Conservation (phyloP, 35 echinoderm and acorn worm species). For the Nesometra sesokonis region DNA sequence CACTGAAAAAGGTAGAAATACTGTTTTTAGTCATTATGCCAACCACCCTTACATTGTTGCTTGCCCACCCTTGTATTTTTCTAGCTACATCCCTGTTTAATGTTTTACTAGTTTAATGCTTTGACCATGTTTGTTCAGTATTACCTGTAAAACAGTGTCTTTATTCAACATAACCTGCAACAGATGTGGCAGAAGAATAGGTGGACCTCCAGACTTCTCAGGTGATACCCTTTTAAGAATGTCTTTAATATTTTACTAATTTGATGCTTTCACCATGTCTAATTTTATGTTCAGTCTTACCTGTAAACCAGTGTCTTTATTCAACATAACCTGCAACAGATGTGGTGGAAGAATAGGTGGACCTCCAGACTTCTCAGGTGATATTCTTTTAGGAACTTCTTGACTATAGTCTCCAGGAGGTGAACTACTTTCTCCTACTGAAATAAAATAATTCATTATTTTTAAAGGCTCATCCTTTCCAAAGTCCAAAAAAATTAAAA, state of each 20-base stretch:
- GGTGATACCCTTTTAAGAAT: conserved; percentile 56
- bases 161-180: conserved; percentile 95
- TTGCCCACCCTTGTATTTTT: too few species aligned
- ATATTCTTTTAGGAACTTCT: conserved; percentile 60
- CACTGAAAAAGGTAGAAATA: too few species aligned
- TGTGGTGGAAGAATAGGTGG: conserved; percentile 92
- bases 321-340: conserved; percentile 85
- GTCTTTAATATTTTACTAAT: conserved; percentile 39
- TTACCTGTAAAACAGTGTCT: conserved; percentile 88
- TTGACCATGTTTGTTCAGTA: too few species aligned
- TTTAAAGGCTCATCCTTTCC: too few species aligned
- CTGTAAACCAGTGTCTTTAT: conserved; percentile 96
- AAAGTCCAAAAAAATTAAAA: too few species aligned
- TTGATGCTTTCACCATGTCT: too few species aligned
- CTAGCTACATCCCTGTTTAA: too few species aligned
- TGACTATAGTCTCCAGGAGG: conserved; percentile 83
- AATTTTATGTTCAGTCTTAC: conserved; percentile 9
- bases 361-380: conserved; percentile 40
- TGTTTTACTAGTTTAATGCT: too few species aligned
- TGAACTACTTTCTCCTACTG: conserved; percentile 4
- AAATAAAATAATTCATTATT: not conserved
- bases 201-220: conserved; percentile 52
- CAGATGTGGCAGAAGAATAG: conserved; percentile 84
- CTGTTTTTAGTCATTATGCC: too few species aligned
- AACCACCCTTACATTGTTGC: too few species aligned